A percentile compares a stretch with the other conserved stretches of the same genome.
phyloP scores from a whole-genome alignment of 2,113 vertebrate species.

The Theristicus caerulescens region DNA sequence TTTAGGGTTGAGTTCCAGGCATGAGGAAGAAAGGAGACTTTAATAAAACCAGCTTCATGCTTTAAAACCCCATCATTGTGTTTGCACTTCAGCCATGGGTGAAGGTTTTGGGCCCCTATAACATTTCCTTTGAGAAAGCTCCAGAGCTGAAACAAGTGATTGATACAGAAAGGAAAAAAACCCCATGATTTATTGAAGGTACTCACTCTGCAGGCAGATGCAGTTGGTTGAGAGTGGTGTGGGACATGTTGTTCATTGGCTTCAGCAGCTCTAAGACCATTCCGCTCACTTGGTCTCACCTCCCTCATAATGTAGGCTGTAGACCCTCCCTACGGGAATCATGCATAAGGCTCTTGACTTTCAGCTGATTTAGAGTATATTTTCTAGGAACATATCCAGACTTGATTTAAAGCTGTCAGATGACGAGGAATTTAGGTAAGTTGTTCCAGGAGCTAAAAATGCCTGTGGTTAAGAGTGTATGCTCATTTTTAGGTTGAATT shows the following conservation, averaged over 20 bases:
- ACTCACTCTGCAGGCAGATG: neutral
- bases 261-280: neutral
- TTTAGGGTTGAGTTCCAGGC: neutral
- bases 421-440: constrained; percentile 23
- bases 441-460: constrained; percentile 44
- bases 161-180: neutral
- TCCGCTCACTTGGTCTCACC: constrained; percentile 8
- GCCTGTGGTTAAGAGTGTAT: neutral
- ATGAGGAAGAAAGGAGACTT: neutral
- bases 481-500: constrained; percentile 10
- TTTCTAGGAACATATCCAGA: constrained; percentile 49
- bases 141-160: neutral
- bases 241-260: neutral
- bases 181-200: neutral
- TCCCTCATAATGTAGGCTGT: constrained; percentile 2
- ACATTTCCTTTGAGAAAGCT: neutral
- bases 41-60: neutral
- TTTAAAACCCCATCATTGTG: neutral
- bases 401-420: constrained; percentile 47
- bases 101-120: neutral
- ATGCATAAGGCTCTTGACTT: neutral
- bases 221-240: neutral
- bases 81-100: neutral
- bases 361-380: neutral
- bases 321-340: neutral